Conservation (phyloP, 2,888 invertebrate genomes). For the Stratiomys singularior region DNA sequence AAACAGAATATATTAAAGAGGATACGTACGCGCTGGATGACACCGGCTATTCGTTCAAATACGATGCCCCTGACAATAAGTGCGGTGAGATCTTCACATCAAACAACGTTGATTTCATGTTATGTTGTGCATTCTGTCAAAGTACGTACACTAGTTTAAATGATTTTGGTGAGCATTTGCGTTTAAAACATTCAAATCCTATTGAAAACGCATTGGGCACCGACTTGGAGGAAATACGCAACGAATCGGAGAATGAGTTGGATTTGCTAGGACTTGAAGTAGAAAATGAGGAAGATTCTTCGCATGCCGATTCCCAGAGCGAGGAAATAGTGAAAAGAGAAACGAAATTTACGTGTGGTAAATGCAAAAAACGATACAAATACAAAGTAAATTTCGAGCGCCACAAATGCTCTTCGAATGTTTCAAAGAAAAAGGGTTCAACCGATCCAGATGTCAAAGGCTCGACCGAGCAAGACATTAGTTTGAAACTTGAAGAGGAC, state of each 20-base stretch:
- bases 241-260: not conserved
- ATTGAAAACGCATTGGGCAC: not conserved
- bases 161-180: constrained; percentile 17
- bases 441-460: not conserved
- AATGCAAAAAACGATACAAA: not conserved
- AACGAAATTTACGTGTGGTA: not conserved
- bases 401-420: not conserved
- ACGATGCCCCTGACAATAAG: not conserved
- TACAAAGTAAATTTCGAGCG: not conserved
- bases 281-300: not conserved
- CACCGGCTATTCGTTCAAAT: not conserved
- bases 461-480: too few species aligned
- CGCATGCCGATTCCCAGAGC: not conserved
- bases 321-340: not conserved
- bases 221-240: not conserved
- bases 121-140: constrained; percentile 13
- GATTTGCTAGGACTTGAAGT: not conserved
- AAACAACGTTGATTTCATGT: constrained; percentile 10
- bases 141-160: not conserved
- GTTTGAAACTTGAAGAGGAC: too few species aligned
- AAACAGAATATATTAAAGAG: not conserved
- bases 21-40: not conserved
- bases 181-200: not conserved
- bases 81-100: constrained; percentile 32
- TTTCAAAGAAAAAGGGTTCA: not conserved